Base-by-base conservation (phyloP, 2,113 vertebrate species). In the Helogale parvula region DNA sequence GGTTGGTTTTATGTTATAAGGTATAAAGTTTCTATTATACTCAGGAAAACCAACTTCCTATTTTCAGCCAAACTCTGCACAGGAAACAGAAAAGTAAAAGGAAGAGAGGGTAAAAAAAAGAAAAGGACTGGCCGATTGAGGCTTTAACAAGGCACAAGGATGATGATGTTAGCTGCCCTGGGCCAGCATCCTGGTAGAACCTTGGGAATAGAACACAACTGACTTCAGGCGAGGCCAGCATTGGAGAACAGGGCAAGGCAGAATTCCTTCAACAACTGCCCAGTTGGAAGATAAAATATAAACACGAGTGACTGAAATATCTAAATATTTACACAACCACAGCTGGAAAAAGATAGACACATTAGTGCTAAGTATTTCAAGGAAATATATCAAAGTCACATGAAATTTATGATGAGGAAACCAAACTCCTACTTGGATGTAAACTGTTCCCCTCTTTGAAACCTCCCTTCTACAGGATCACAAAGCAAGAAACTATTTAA, bases 271-370 rank as follows among this genome's bases (percentile, higher is more conserved):
- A 90, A 89, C 87, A 94, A 97, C 74, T 65, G 86, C 69, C 86
- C 13, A 0, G 90, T 47, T 96, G 71, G 96, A 93, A 98, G 96
- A 97, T 97, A 96, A 95, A 98, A 93, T 77, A 60, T 96, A 97
- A 96, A 98, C 93, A 95, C 1, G 0, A 97, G 41, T 87, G 93
- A 98, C 92, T 68, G 88, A 94, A 95, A 93, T 96, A 97, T 90
- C 92, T 85, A 98, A 98, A 98, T 97, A 97, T 98, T 98, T 98
- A 98, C 23, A 95, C 69, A 96, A 72, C 92, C 96, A 76, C 98
- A 98, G 97, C 96, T 98, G 97, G 98, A 97, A 97, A 97, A 95
- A 97, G 97, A 97, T 91, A 96, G 54, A 92, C 93, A 97, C n/a
- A 3, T 96, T 97, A 97, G 96, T 97, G 97, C 87, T 98, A 97